Evolutionary conservation across 1,140 invertebrate species (phyloP), one percentile per base, ranked within the genome.

Genomic region (Drosophila miranda): DNA sequence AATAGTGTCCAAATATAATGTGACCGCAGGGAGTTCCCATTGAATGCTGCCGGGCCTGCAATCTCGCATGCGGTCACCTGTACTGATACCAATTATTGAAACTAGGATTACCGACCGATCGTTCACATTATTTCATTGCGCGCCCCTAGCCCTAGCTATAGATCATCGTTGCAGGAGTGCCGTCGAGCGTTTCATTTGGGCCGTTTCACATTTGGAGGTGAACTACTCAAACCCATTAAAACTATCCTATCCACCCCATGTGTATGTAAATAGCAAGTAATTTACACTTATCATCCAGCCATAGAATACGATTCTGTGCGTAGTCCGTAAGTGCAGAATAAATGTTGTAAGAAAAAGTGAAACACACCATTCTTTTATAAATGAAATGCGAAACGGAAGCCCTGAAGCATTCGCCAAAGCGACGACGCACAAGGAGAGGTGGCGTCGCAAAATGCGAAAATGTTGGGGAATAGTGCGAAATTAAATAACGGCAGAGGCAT

Each of bases 401-500:
- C 34, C 34, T 38, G 34, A 13, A 5, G 4, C 23, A 26, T 26
- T 26, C 23, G 23, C 23, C 23, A 26, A 4, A 26, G 44, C 46
- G 67, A 69, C 66, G 63, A 30, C 30, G 30, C 30, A 23, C 45
- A 51, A 57, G 23, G 56, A 21, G 16, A 11, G 52, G 38, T 46
- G 30, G 38, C 52, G 30, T 57, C 26, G 63, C 44, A 53, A 69
- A 73, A 13, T 38, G 34, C 34, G 34, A 38, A 38, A 38, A 38
- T 38, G 11, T 1, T 11, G 34, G 34, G 34, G 34, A 38, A 86
- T 66, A 73, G 63, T 74, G 73, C 68, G 63, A 80, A 86, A 87
- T 86, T 81, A 76, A 75, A 68, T 86, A 86, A 86, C 81, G 69
- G 78, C 64, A 60, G 63, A 66, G 55, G 77, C 61, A 86, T 86